These are phyloP conservation scores for Malurus cyaneus DNA, from an alignment of 2,113 vertebrate species.

Conservation along the genomic window DNA sequence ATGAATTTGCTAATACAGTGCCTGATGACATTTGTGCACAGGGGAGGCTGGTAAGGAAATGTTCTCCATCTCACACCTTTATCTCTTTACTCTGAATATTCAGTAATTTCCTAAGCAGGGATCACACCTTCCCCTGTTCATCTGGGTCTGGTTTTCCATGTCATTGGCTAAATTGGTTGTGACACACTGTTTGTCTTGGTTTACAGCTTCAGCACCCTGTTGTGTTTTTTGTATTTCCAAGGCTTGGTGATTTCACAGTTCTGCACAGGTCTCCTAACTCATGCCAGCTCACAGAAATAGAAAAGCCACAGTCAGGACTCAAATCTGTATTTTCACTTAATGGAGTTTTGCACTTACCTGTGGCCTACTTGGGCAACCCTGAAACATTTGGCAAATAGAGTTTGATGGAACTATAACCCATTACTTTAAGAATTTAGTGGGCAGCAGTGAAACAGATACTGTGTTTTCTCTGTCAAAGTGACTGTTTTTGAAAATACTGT, in stretches of 20 bases:
- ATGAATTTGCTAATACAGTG: background rate
- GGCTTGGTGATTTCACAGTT: background rate
- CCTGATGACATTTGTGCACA: background rate
- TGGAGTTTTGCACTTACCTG: background rate
- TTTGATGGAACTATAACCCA: background rate
- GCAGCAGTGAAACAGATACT: background rate
- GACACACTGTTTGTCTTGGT: background rate
- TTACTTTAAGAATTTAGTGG: background rate
- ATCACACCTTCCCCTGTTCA: background rate
- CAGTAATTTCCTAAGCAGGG: background rate
- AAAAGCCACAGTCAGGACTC: background rate
- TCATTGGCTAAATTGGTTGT: background rate
- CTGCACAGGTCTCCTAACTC: background rate
- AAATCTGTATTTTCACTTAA: background rate
- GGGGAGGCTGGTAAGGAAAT: background rate
- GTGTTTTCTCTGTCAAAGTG: background rate
- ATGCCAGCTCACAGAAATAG: background rate
- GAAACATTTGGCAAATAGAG: background rate
- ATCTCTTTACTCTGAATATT: background rate
- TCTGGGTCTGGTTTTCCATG: background rate
- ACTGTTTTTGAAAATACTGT: background rate
- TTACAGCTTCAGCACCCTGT: background rate
- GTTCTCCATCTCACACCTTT: background rate
- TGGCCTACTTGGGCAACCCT: background rate
- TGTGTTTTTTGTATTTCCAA: background rate